Percentiles rank a stretch among this genome's conserved stretches.
phyloP scores from a whole-genome alignment of 2,888 invertebrate species.

The Pristionchus arcanus region DNA sequence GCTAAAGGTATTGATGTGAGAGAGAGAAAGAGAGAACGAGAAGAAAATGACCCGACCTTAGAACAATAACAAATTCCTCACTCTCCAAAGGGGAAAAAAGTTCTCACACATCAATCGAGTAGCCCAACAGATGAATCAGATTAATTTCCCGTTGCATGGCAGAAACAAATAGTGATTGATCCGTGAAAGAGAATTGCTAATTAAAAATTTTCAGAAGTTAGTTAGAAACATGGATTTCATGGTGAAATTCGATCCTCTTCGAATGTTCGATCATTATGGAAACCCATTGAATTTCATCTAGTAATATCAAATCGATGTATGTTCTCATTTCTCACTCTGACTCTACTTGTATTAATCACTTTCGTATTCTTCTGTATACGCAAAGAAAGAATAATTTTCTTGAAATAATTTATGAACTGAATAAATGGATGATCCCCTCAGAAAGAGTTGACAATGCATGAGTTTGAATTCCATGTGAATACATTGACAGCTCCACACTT shows the following conservation, averaged over 20 bases:
- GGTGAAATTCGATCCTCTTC: constrained; percentile 31
- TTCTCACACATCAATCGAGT: background rate
- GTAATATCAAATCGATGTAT: constrained; percentile 43
- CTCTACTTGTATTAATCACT: background rate
- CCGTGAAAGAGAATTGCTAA: too few relatives aligned
- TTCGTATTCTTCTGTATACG: background rate
- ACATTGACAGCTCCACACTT: constrained; percentile 80
- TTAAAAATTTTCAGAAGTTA: constrained; percentile 14
- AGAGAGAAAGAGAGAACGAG: background rate
- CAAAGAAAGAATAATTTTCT: background rate
- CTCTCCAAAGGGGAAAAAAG: background rate
- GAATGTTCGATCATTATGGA: constrained; percentile 48
- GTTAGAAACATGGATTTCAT: constrained; percentile 51
- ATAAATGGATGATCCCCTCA: background rate
- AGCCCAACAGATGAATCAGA: background rate
- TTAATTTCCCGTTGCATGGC: background rate
- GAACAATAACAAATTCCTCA: background rate
- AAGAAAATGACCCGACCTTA: background rate
- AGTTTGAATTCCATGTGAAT: constrained; percentile 76
- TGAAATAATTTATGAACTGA: background rate
- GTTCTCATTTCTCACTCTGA: constrained; percentile 9
- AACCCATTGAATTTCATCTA: constrained; percentile 17
- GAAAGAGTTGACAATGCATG: constrained; percentile 50
- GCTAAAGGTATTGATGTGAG: constrained; percentile 31
- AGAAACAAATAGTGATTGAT: too few relatives aligned